Conservation (phyloP, 2,113 vertebrate species). For the Oenanthe oenanthe region DNA sequence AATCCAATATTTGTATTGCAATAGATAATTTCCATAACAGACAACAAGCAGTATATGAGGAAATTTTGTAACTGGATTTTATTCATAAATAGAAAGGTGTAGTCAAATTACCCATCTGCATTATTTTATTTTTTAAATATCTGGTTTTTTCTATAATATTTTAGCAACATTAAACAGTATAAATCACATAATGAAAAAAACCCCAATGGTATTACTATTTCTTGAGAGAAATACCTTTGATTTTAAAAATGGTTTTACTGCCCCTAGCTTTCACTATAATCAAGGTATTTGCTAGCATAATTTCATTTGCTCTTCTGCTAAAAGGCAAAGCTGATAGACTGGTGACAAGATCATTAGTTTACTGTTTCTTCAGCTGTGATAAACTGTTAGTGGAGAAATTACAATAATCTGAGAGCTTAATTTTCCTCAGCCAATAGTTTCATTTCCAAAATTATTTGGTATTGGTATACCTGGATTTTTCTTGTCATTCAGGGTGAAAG, state of each 20-base stretch:
- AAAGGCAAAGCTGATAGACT: neutral
- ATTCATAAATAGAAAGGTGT: neutral
- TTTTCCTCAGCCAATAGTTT: neutral
- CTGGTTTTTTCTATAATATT: neutral
- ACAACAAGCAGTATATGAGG: neutral
- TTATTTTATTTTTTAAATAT: neutral
- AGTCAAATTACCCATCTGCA: neutral
- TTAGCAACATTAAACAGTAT: neutral
- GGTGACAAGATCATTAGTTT: neutral
- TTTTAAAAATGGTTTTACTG: neutral
- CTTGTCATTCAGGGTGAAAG: neutral
- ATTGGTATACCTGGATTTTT: neutral
- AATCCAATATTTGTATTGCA: neutral
- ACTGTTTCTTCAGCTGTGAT: neutral
- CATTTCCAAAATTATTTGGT: neutral
- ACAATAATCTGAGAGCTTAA: neutral
- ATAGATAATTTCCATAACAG: neutral
- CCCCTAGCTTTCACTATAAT: neutral
- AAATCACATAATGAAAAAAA: neutral
- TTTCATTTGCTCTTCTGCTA: neutral
- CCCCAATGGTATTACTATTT: rapidly evolving
- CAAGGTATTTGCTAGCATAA: neutral
- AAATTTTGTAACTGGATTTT: neutral
- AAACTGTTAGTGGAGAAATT: conserved; percentile 13
- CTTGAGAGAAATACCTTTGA: neutral